Conservation (phyloP, 2,113 vertebrate genomes). For the Phalacrocorax brasilianus region DNA sequence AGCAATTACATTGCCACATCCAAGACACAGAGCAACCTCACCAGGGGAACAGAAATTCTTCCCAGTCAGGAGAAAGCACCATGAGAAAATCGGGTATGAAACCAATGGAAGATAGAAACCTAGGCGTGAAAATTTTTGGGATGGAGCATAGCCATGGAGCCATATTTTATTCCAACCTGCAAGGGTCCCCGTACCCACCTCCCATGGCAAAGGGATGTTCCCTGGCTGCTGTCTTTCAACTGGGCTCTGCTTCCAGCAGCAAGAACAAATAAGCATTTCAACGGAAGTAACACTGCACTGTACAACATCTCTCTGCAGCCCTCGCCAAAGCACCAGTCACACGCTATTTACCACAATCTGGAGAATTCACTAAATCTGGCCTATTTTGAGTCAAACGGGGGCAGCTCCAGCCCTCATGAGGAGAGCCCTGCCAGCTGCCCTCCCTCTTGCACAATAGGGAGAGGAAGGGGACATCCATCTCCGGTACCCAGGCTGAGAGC, state of each 20-base stretch:
- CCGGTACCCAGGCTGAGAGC: background rate
- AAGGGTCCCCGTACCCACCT: background rate
- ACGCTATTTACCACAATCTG: background rate
- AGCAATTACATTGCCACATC: background rate
- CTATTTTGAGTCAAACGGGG: background rate
- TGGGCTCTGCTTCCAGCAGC: background rate
- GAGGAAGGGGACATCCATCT: constrained; percentile 11
- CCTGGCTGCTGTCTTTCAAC: background rate
- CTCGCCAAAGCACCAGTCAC: constrained; percentile 14
- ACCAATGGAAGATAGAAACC: background rate
- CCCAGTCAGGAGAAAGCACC: background rate
- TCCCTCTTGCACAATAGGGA: background rate
- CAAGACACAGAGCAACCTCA: background rate
- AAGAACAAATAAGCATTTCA: background rate
- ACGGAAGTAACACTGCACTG: background rate
- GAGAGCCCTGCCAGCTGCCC: constrained; percentile 23
- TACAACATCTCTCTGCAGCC: background rate
- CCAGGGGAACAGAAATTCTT: background rate
- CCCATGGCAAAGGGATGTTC: background rate
- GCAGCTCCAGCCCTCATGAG: background rate
- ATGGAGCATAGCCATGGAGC: background rate
- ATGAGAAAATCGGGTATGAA: background rate
- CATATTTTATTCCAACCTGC: background rate
- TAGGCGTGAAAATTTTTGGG: background rate
- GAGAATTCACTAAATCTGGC: constrained; percentile 33